These are phyloP conservation scores for Schrankia costaestrigalis DNA, from an alignment of 2,888 invertebrate genomes.

Conservation along the genomic window DNA sequence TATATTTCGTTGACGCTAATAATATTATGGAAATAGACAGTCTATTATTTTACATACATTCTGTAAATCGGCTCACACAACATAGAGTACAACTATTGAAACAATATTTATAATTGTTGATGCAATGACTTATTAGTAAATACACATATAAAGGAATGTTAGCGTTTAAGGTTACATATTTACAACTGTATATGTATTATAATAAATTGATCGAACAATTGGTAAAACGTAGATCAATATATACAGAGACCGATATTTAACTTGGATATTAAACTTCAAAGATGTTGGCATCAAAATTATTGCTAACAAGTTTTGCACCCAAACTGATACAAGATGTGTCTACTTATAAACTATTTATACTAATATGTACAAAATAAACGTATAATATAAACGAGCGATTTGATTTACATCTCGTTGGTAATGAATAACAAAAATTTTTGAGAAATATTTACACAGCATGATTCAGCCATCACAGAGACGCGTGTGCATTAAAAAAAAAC, in stretches of 20 bases:
- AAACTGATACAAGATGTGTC: slow-evolving; percentile 72
- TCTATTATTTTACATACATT: too few relatives aligned
- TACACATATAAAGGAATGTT: slow-evolving; percentile 66
- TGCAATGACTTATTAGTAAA: neutral
- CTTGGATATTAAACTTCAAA: slow-evolving; percentile 58
- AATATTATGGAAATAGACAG: too few relatives aligned
- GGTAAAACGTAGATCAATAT: slow-evolving; percentile 63
- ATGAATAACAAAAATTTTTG: slow-evolving; percentile 76
- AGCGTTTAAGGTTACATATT: slow-evolving; percentile 74
- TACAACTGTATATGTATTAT: slow-evolving; percentile 57
- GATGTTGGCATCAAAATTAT: slow-evolving; percentile 76
- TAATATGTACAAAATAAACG: slow-evolving; percentile 75
- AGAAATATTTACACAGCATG: slow-evolving; percentile 72
- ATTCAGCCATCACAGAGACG: slow-evolving; percentile 75
- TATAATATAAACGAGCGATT: slow-evolving; percentile 62
- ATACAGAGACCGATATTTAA: slow-evolving; percentile 64
- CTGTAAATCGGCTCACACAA: slow-evolving; percentile 5
- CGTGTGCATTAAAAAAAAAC: slow-evolving; percentile 58
- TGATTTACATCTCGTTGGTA: slow-evolving; percentile 55
- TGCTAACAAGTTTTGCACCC: slow-evolving; percentile 70
- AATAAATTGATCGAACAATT: slow-evolving; percentile 54
- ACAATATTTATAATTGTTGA: neutral
- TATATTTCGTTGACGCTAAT: too few relatives aligned
- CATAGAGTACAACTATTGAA: neutral
- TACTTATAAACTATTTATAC: slow-evolving; percentile 69